These are phyloP conservation scores for Pseudorhiza aurosa DNA, from an alignment of 30 jellyfish, hydroid and myxozoan species.

Conservation along the genomic window DNA sequence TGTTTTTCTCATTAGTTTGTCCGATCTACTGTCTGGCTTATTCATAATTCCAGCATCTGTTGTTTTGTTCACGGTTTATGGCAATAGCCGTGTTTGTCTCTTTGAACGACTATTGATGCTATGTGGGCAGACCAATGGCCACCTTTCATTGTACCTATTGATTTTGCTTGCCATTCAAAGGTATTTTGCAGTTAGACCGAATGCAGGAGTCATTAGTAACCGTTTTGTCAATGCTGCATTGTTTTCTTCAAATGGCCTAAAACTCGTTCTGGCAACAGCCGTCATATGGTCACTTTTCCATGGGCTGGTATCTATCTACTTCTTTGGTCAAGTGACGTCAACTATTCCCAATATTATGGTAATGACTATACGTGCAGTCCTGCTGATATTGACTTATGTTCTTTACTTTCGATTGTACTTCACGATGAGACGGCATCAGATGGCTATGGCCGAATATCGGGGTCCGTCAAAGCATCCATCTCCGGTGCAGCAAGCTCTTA, in stretches of 20 bases:
- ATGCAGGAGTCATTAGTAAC: neutral
- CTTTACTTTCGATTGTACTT: conserved; percentile 32
- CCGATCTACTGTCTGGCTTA: conserved; percentile 38
- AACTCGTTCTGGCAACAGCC: neutral
- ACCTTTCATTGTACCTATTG: conserved; percentile 39
- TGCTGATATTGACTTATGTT: neutral
- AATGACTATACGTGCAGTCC: conserved; percentile 18
- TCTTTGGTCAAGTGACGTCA: conserved; percentile 34
- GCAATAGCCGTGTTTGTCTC: conserved; percentile 46
- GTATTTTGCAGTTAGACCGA: conserved; percentile 25
- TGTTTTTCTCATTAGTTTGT: conserved; percentile 26
- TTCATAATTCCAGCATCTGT: conserved; percentile 17
- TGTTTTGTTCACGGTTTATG: conserved; percentile 22
- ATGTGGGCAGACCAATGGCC: conserved; percentile 49
- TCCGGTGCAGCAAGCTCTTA: too few species aligned
- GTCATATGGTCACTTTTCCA: conserved; percentile 11
- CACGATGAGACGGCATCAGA: conserved; percentile 16
- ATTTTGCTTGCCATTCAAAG: conserved; percentile 40
- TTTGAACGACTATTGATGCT: conserved; percentile 25
- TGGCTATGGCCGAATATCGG: neutral
- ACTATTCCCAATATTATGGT: conserved; percentile 11
- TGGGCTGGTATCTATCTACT: conserved; percentile 47
- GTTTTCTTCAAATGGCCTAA: conserved; percentile 7
- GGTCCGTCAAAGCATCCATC: too few species aligned
- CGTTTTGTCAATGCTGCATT: neutral